Evolutionary conservation across 2,888 invertebrate genomes (phyloP), one percentile per base, ranked within the genome.

Genomic region (Philonicus albiceps): DNA sequence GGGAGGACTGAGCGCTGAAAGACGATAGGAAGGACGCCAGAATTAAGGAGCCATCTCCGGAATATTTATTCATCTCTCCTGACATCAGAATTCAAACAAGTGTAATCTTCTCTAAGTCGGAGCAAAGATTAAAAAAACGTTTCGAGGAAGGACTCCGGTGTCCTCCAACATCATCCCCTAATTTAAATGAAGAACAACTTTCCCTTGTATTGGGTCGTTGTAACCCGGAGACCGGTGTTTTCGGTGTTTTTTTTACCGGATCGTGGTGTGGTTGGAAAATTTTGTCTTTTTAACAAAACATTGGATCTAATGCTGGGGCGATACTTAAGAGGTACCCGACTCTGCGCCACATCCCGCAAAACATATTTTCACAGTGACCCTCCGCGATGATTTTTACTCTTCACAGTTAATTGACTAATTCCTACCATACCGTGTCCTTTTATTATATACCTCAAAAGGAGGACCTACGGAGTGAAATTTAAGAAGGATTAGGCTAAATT

Each of bases 81-180:
- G 89, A 89, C 88, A 89, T 88, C 88, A 88, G 89, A 89, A 89
- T 89, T 88, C 89, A 88, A 89, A 89, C 89, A 89, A 89, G 88
- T 88, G 88, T 89, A 89, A 89, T 89, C 89, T 88, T 87, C 85
- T 87, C 85, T 88, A 88, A 88, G 87, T 89, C 83, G 86, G 86
- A 88, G 87, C 87, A 87, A 86, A 87, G 89, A 89, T 89, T 88
- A 88, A 88, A 87, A 88, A 78, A 75, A 55, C 64, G 34, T 34
- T 53, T 22, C 74, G 30, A 76, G 85, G n/a, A 85, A 85, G 85
- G 85, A 85, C 85, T 85, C 75, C 4, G 27, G 30, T 64, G 64
- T 22, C 78, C 40, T 73, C 43, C 84, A 55, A 37, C 85, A 53
- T 75, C 53, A 53, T 75, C 75, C 85, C 85, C 85, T 85, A 75